Evolutionary conservation across 1,140 invertebrate species (phyloP), one percentile per base, ranked within the genome.

Genomic region (Drosophila nigromelanica): DNA sequence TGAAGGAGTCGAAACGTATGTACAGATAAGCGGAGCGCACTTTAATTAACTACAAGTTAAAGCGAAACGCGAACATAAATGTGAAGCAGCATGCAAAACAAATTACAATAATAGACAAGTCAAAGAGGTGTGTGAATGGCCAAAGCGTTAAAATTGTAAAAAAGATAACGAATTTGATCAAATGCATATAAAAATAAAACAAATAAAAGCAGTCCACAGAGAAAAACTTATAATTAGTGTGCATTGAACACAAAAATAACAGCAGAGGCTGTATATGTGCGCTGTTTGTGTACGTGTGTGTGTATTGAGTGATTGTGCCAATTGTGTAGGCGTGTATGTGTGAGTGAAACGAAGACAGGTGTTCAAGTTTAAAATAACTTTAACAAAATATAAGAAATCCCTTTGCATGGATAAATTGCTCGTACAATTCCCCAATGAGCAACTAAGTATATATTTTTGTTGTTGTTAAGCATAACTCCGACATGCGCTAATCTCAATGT

Each of bases 341-440:
- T 70, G 80, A 61, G 76, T 50, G 73, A 80, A 86, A 80, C 78
- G 67, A 79, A 79, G 18, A 52, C 80, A 64, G 64, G 63, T 73
- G 70, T 50, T 39, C 27, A 48, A 40, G 60, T n/a, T 7, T 14
- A 47, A 59, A 37, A 58, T 33, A 61, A 68, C 45, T 59, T 27
- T 30, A 75, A 35, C 27, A 50, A 58, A 45, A 40, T 54, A 51
- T 40, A 58, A 33, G 30, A 48, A 48, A 27, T 56, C 10, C 40
- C 42, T 37, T 14, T 50, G 62, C 52, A 37, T 56, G 40, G 30
- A 33, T 58, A n/a, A 43, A n/a, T 56, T 58, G 43, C 12, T 30
- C 12, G 43, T 40, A 43, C 50, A 56, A 42, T 69, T 58, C 35
- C 48, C 56, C 15, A 63, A 55, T 56, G 59, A 77, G 69, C 52